Evolutionary conservation across 2,888 invertebrate species (phyloP).

Genomic region (Stenodera caucasica): DNA sequence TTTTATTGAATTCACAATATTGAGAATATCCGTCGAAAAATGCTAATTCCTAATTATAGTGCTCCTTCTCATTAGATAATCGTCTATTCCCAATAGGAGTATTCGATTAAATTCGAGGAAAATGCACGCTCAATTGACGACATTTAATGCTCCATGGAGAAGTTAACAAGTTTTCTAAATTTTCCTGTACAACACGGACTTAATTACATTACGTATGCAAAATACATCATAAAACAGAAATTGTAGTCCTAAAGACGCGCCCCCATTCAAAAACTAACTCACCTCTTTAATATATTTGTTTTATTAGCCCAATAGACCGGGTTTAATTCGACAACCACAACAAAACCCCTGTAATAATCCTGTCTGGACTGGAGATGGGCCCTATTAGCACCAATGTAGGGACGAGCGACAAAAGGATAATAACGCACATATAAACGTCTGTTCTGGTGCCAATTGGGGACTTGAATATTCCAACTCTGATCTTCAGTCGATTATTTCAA

Average conservation of each 20-base stretch:
- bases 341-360: not conserved
- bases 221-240: not conserved
- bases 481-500: slow-evolving; percentile 41
- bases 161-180: not conserved
- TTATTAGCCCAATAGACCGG: no score
- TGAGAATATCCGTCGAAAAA: no score
- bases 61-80: not conserved
- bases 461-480: slow-evolving; percentile 40
- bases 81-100: not conserved
- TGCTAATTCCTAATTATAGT: not conserved
- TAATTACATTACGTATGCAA: slow-evolving; percentile 4
- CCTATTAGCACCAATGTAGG: slow-evolving; percentile 2
- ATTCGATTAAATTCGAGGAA: not conserved
- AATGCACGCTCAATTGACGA: slow-evolving; percentile 3
- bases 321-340: not conserved
- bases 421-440: slow-evolving; percentile 10
- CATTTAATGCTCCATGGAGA: not conserved
- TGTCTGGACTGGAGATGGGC: not conserved
- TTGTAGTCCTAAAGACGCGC: not conserved
- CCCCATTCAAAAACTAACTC: no score
- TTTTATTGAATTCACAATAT: no score
- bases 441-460: not conserved
- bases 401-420: slow-evolving; percentile 10
- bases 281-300: no score
- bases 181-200: not conserved